These are phyloP conservation scores for Saturnia pavonia DNA, from an alignment of 2,888 invertebrate genomes.

Conservation along the genomic window DNA sequence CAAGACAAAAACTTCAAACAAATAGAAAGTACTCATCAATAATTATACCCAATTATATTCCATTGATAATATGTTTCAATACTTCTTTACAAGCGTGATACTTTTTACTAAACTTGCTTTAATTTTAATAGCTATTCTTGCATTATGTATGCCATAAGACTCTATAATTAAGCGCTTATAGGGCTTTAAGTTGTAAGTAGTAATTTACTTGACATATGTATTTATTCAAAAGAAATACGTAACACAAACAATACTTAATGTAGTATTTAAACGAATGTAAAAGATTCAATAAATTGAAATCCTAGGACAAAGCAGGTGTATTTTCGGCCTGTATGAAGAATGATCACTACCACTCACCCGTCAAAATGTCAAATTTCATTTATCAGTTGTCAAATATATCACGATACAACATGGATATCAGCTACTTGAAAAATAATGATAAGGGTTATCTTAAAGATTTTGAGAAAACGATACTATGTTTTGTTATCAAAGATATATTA, in stretches of 20 bases:
- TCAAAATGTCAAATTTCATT: constrained; percentile 53
- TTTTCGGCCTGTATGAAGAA: constrained; percentile 19
- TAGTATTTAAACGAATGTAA: too few species aligned
- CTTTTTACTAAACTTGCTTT: not conserved
- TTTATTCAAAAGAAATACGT: too few species aligned
- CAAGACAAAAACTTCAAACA: too few species aligned
- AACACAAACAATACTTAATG: too few species aligned
- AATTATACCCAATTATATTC: too few species aligned
- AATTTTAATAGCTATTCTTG: not conserved
- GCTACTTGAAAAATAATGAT: constrained; percentile 26
- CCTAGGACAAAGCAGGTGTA: not conserved
- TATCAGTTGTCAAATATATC: constrained; percentile 60
- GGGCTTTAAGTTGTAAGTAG: too few species aligned
- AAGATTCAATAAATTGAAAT: not conserved
- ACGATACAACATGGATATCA: constrained; percentile 42
- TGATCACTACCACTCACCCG: constrained; percentile 53
- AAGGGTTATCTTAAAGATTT: constrained; percentile 22
- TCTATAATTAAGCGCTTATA: too few species aligned
- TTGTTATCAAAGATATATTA: constrained; percentile 31
- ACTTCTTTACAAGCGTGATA: not conserved
- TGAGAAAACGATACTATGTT: constrained; percentile 17
- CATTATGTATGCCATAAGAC: not conserved
- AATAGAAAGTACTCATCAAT: too few species aligned
- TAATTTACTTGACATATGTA: too few species aligned
- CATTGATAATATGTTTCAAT: too few species aligned